Percentiles rank a stretch among this genome's conserved stretches.
phyloP scores from a whole-genome alignment of 2,797 vertebrate genomes.

The Megaceryle alcyon region DNA sequence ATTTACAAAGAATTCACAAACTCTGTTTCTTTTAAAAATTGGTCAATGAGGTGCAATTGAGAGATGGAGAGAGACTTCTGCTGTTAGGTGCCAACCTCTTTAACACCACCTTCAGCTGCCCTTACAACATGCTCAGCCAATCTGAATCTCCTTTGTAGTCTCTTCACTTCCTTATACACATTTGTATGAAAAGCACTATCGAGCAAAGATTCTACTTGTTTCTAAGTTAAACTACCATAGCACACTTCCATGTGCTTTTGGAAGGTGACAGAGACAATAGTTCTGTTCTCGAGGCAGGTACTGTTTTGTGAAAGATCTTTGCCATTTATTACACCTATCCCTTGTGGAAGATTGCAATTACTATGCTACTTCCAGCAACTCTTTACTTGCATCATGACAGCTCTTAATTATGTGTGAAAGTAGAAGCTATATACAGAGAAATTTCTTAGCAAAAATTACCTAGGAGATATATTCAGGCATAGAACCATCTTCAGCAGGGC shows the following conservation, averaged over 20 bases:
- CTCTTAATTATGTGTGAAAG: constrained; percentile 59
- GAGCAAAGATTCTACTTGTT: not conserved
- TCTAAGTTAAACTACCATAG: not conserved
- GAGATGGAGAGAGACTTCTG: not conserved
- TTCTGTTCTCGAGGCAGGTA: not conserved
- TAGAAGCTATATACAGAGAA: not conserved
- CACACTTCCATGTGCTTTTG: not conserved
- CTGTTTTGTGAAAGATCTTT: not conserved
- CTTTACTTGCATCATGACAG: constrained; percentile 30
- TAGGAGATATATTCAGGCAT: not conserved
- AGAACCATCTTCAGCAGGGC: not conserved
- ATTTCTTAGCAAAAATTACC: not conserved
- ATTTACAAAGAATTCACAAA: not conserved
- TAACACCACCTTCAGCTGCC: not conserved
- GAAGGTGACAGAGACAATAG: not conserved
- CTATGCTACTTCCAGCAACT: constrained; percentile 16
- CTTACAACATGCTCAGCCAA: not conserved
- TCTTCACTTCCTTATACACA: not conserved
- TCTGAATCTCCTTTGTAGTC: not conserved
- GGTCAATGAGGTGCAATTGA: not conserved
- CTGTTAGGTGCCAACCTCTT: not conserved
- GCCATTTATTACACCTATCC: constrained; percentile 24
- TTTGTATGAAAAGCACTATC: constrained; percentile 1
- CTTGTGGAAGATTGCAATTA: constrained; percentile 28
- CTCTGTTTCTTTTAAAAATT: not conserved